Percentiles rank a stretch among this genome's conserved stretches.
Conservation (phyloP, 2,113 vertebrate species). For the Myrmecobius fasciatus region DNA sequence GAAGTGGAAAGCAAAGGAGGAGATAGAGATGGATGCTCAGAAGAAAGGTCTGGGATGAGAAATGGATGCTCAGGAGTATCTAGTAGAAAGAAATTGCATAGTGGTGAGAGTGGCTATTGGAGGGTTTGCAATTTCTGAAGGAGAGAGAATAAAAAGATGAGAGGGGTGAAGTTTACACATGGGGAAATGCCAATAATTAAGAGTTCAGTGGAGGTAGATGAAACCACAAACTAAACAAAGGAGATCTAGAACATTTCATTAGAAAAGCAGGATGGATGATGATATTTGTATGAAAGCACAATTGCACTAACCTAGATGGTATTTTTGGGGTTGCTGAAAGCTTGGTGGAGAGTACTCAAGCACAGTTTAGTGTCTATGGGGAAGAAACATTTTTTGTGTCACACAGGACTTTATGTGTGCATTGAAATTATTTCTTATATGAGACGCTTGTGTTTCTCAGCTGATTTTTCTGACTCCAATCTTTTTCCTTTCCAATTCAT, state of each 20-base stretch:
- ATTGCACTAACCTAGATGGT: not conserved
- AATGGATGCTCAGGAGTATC: not conserved
- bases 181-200: not conserved
- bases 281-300: not conserved
- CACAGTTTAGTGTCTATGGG: not conserved
- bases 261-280: not conserved
- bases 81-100: not conserved
- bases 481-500: not conserved
- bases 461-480: not conserved
- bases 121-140: not conserved
- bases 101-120: not conserved
- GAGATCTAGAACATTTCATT: not conserved
- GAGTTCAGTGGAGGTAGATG: not conserved
- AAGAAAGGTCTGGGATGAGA: not conserved
- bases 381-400: not conserved
- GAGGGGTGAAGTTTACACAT: not conserved
- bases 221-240: not conserved
- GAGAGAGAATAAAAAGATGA: not conserved
- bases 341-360: not conserved
- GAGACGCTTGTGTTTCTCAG: not conserved
- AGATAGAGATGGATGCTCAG: not conserved
- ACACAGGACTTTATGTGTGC: not conserved
- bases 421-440: not conserved
- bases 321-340: not conserved
- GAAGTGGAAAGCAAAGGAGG: not conserved